These are phyloP conservation scores for Cercocebus atys DNA, from an alignment of 2,113 vertebrate species.

Conservation along the genomic window DNA sequence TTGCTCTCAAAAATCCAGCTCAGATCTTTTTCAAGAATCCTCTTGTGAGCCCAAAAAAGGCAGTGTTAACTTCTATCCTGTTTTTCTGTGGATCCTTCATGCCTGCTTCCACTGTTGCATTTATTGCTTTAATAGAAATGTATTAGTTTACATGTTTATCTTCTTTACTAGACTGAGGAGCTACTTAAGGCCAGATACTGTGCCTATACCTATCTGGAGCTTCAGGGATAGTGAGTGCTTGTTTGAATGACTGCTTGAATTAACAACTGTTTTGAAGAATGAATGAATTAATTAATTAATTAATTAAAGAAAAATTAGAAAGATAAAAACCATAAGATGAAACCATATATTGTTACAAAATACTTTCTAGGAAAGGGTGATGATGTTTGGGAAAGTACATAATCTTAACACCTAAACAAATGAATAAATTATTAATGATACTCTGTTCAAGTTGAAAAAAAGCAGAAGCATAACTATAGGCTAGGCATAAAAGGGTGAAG, in stretches of 20 bases:
- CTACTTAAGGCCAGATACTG: background rate
- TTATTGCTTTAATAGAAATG: background rate
- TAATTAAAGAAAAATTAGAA: background rate
- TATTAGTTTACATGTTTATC: constrained; percentile 1
- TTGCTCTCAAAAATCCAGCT: constrained; percentile 20
- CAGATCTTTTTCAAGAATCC: constrained; percentile 8
- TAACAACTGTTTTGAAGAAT: background rate
- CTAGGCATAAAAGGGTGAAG: background rate
- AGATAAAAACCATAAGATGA: background rate
- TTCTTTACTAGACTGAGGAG: background rate
- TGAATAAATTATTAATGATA: constrained; percentile 22
- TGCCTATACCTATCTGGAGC: background rate
- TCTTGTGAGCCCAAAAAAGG: background rate
- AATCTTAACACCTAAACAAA: background rate
- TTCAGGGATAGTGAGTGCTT: background rate
- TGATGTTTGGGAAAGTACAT: background rate
- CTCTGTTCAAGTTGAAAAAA: background rate
- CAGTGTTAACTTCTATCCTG: background rate
- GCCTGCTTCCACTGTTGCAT: background rate
- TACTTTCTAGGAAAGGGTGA: background rate
- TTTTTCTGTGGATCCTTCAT: background rate
- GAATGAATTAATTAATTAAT: background rate
- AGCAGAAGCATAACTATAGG: background rate
- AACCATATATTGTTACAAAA: background rate
- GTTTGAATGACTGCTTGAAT: background rate